Conservation (phyloP, 2,888 invertebrate species). For the Zelleria hepariella region DNA sequence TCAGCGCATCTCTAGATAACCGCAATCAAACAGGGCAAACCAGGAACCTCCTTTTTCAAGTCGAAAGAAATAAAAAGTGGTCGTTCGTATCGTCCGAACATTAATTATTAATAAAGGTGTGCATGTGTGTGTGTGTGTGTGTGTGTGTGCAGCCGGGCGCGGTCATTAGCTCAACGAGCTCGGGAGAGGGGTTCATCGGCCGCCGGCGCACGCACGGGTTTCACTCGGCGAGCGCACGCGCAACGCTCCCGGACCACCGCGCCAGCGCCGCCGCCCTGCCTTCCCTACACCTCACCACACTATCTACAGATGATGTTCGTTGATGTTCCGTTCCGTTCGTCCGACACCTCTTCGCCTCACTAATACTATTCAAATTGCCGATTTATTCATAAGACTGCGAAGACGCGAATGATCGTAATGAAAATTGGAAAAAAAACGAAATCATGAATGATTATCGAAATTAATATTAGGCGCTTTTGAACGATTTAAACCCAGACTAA, state of each 20-base stretch:
- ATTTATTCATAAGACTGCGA: neutral
- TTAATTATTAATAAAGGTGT: neutral
- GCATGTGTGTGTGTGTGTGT: neutral
- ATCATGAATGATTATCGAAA: neutral
- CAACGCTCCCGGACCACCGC: conserved; percentile 4
- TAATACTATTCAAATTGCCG: neutral
- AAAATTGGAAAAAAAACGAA: neutral
- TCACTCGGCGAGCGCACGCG: neutral
- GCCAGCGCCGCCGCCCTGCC: neutral
- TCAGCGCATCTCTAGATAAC: neutral
- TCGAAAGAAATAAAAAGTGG: neutral
- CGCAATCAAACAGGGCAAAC: neutral
- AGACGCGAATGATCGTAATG: neutral
- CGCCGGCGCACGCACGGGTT: conserved; percentile 38
- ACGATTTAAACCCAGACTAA: neutral
- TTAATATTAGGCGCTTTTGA: neutral
- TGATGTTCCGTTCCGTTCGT: neutral
- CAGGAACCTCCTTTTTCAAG: neutral
- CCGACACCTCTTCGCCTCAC: neutral
- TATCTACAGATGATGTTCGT: neutral
- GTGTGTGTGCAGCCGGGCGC: conserved; percentile 15
- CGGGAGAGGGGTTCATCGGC: conserved; percentile 54
- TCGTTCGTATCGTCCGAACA: neutral
- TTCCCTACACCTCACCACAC: neutral
- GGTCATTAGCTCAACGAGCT: conserved; percentile 53